Percentiles rank a stretch among this genome's conserved stretches.
Evolutionary conservation across 2,888 invertebrate genomes (phyloP).

Genomic region (Morpho achilles): DNA sequence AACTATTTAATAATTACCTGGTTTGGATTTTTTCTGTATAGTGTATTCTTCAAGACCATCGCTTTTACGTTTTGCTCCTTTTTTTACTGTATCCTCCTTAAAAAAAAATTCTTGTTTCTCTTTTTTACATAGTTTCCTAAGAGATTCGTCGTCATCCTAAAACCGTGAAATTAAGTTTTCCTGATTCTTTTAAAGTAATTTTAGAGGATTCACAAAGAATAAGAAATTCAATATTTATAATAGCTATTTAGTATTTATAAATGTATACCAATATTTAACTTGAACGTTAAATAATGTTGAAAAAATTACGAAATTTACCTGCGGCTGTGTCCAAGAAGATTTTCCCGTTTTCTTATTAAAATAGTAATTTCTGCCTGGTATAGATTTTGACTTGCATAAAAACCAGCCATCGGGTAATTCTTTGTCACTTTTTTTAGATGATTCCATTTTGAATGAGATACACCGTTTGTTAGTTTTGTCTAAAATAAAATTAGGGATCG

Average conservation of each 20-base stretch:
- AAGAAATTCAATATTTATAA: too few species aligned
- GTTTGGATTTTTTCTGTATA: constrained; percentile 43
- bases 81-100: constrained; percentile 45
- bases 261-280: too few species aligned
- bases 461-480: constrained; percentile 1
- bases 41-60: constrained; percentile 41
- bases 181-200: too few species aligned
- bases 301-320: constrained; percentile 55
- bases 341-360: constrained; percentile 70
- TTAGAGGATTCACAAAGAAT: too few species aligned
- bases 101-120: constrained; percentile 46
- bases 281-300: not conserved
- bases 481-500: constrained; percentile 8
- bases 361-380: constrained; percentile 66
- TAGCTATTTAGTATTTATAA: too few species aligned
- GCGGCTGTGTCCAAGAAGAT: constrained; percentile 69
- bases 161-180: constrained; percentile 19
- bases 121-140: constrained; percentile 42
- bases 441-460: constrained; percentile 50
- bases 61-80: constrained; percentile 55
- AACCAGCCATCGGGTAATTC: constrained; percentile 74
- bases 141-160: constrained; percentile 48
- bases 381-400: constrained; percentile 64
- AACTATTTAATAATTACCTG: constrained; percentile 38
- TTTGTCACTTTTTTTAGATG: constrained; percentile 46